Conservation (phyloP, 2,797 vertebrate genomes). For the Rhynchonycteris naso region DNA sequence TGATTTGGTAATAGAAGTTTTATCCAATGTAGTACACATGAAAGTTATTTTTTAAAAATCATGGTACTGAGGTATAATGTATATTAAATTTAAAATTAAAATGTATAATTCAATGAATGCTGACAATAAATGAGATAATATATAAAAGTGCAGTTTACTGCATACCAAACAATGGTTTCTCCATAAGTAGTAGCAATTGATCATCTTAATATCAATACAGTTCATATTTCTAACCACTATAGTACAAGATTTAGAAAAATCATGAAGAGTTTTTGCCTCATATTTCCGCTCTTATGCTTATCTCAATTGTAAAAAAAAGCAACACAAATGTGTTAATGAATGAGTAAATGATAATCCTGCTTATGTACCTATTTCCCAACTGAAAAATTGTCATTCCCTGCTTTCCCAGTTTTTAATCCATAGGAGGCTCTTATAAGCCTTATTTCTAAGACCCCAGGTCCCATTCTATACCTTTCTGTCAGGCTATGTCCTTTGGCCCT, state of each 20-base stretch:
- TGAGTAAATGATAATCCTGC: neutral
- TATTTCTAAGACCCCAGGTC: neutral
- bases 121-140: neutral
- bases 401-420: neutral
- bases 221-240: neutral
- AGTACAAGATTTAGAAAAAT: neutral
- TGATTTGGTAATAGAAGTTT: neutral
- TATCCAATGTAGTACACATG: neutral
- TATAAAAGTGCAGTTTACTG: neutral
- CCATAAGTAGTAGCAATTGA: neutral
- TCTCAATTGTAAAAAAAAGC: neutral
- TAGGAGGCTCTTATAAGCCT: neutral
- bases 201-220: neutral
- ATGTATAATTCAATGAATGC: neutral
- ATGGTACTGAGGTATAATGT: neutral
- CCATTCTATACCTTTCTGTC: neutral
- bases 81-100: neutral
- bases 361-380: neutral
- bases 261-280: neutral
- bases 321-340: neutral
- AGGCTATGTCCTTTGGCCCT: rapidly evolving
- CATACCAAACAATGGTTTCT: neutral
- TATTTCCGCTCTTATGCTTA: neutral
- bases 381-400: neutral
- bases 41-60: neutral